Evolutionary conservation across 2,113 vertebrate species (phyloP).

Genomic region (Okapia johnstoni): DNA sequence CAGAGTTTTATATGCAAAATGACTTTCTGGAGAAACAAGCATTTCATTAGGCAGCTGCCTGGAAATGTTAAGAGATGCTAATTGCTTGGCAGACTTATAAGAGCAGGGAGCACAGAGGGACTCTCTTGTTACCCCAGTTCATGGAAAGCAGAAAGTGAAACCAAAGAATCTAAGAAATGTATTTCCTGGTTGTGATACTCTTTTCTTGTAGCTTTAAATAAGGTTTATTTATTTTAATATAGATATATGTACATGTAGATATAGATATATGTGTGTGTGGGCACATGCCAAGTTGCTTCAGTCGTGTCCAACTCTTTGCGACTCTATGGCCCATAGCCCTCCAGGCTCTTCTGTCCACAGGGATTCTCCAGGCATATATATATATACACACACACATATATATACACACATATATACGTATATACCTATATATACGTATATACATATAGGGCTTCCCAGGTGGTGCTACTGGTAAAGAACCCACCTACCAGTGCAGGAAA

Average conservation of each 20-base stretch:
- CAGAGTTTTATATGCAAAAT: constrained; percentile 64
- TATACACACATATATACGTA: background rate
- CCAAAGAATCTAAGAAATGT: constrained; percentile 14
- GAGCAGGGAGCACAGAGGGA: background rate
- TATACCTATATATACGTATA: background rate
- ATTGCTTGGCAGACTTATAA: constrained; percentile 66
- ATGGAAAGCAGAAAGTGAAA: constrained; percentile 47
- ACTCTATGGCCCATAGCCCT: background rate
- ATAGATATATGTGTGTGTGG: background rate
- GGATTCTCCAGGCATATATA: background rate
- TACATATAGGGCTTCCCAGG: background rate
- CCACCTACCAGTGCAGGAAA: background rate
- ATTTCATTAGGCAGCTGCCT: constrained; percentile 78
- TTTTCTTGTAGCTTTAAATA: background rate
- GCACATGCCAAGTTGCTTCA: background rate
- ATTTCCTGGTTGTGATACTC: background rate
- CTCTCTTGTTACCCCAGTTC: constrained; percentile 49
- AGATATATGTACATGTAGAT: too few relatives aligned
- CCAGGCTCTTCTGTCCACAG: background rate
- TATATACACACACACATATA: too few relatives aligned
- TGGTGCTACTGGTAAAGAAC: background rate
- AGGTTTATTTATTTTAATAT: background rate
- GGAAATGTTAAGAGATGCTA: constrained; percentile 74
- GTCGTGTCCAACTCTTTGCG: background rate
- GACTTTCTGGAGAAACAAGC: constrained; percentile 70